These are phyloP conservation scores for Megamerina dolium DNA, from an alignment of 2,888 invertebrate genomes.

Conservation along the genomic window DNA sequence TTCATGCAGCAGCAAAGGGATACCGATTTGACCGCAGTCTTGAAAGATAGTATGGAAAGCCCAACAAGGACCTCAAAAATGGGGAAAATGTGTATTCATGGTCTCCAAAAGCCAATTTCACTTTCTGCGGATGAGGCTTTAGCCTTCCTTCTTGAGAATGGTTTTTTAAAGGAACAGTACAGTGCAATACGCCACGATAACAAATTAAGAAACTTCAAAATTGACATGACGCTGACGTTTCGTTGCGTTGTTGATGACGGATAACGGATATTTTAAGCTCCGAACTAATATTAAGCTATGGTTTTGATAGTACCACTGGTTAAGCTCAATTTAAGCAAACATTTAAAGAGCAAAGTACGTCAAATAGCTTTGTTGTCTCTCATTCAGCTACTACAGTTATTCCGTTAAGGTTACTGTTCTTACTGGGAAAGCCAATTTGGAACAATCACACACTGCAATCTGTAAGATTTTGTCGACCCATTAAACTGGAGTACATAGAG, in stretches of 20 bases:
- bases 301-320: constrained; percentile 13
- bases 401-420: constrained; percentile 7
- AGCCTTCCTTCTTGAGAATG: constrained; percentile 1
- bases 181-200: constrained; percentile 5
- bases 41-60: background rate
- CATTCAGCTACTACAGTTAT: constrained; percentile 11
- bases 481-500: constrained; percentile 8
- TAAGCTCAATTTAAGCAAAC: constrained; percentile 11
- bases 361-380: background rate
- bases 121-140: constrained; percentile 2
- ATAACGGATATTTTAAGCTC: constrained; percentile 7
- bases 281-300: constrained; percentile 12
- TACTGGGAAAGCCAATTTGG: constrained; percentile 10
- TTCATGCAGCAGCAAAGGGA: background rate
- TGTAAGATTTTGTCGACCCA: constrained; percentile 6
- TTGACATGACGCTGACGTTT: constrained; percentile 1
- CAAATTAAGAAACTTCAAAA: constrained; percentile 8
- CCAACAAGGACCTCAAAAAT: too few species aligned
- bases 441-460: constrained; percentile 10
- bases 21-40: background rate
- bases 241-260: constrained; percentile 1
- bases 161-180: constrained; percentile 2
- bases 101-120: background rate
- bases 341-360: constrained; percentile 6
- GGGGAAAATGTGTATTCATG: too few species aligned